Percentiles rank a stretch among this genome's conserved stretches.
phyloP scores from a whole-genome alignment of 2,797 vertebrate genomes.

The Periophthalmus magnuspinnatus region DNA sequence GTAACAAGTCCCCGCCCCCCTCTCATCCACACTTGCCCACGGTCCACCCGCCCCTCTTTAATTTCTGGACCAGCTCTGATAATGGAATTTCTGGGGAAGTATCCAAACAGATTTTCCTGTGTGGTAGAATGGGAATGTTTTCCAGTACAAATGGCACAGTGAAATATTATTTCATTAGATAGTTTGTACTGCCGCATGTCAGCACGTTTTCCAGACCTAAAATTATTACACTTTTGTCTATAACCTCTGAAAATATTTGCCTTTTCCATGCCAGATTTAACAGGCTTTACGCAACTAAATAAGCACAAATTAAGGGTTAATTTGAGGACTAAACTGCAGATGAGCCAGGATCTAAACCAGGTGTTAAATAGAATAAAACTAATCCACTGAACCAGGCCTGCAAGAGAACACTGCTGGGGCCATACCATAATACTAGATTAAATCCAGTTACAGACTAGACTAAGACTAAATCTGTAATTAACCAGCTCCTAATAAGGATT shows the following conservation, averaged over 20 bases:
- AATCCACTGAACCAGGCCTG: too few relatives aligned
- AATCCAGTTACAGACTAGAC: too few relatives aligned
- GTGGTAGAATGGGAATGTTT: constrained; percentile 30
- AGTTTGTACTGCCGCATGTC: constrained; percentile 32
- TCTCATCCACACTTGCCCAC: constrained; percentile 26
- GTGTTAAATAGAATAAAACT: too few relatives aligned
- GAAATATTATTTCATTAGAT: constrained; percentile 35
- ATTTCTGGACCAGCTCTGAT: constrained; percentile 61
- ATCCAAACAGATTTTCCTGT: constrained; percentile 49
- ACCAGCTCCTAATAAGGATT: too few relatives aligned
- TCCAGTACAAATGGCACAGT: constrained; percentile 32
- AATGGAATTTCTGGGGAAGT: constrained; percentile 59
- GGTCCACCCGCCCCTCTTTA: constrained; percentile 38
- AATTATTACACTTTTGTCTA: too few relatives aligned
- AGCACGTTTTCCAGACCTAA: constrained; percentile 6
- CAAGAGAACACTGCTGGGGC: too few relatives aligned
- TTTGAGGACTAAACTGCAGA: not conserved
- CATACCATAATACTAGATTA: too few relatives aligned
- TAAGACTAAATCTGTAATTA: too few relatives aligned
- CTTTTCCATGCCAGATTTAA: not conserved
- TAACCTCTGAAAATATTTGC: not conserved
- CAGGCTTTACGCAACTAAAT: not conserved
- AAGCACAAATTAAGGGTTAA: not conserved
- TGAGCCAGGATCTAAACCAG: too few relatives aligned
- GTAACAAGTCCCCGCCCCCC: constrained; percentile 37